Evolutionary conservation across 2,888 invertebrate species (phyloP).

Genomic region (Acanthopleura granulata): DNA sequence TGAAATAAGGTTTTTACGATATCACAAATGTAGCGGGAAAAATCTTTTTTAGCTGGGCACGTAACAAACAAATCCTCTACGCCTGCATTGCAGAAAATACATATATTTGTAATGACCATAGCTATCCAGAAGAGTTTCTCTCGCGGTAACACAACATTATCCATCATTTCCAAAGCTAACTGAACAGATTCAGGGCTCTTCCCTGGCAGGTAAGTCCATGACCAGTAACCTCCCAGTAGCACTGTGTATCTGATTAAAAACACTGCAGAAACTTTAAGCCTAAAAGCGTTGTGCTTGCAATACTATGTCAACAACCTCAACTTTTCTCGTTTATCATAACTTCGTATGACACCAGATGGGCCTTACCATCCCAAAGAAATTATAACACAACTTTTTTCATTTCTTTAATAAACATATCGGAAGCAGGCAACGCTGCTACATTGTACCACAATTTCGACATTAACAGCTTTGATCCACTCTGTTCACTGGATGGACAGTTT

Average conservation of each 20-base stretch:
- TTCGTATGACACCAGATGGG: background rate
- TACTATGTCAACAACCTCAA: background rate
- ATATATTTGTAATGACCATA: no score
- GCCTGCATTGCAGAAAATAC: no score
- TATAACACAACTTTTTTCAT: background rate
- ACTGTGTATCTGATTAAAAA: background rate
- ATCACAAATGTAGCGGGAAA: no score
- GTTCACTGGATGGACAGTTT: background rate
- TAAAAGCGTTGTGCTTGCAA: background rate
- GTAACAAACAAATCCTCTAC: no score
- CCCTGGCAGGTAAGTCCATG: no score
- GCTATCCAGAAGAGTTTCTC: no score
- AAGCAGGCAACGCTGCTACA: background rate
- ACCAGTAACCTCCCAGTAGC: background rate
- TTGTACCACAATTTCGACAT: background rate
- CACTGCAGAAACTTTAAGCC: background rate
- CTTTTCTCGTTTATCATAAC: background rate
- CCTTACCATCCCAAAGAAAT: background rate
- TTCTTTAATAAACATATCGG: background rate
- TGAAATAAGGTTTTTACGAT: no score
- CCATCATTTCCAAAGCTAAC: no score
- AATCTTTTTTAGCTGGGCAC: no score
- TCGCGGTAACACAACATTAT: no score
- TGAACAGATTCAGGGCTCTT: no score
- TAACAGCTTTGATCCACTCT: background rate